A percentile compares a stretch with the other conserved stretches of the same genome.
Conservation (phyloP, 2,888 invertebrate species). For the Polyploca ridens region DNA sequence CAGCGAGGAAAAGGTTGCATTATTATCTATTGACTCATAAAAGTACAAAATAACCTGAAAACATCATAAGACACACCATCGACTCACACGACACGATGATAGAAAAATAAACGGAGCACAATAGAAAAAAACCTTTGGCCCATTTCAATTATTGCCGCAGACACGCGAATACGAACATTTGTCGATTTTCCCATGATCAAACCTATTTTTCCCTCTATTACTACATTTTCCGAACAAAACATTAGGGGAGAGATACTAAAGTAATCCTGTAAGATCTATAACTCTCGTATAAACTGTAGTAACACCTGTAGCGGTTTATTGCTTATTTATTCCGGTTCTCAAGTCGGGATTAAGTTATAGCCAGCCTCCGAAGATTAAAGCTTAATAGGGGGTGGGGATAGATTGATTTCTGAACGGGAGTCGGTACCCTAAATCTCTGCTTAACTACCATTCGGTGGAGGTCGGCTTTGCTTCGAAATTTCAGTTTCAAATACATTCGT, state of each 20-base stretch:
- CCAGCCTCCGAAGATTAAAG: slow-evolving; percentile 81
- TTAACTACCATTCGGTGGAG: slow-evolving; percentile 38
- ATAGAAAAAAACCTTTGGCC: slow-evolving; percentile 50
- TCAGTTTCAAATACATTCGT: too few species aligned
- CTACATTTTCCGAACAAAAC: slow-evolving; percentile 27
- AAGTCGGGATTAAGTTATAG: slow-evolving; percentile 82
- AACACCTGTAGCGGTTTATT: slow-evolving; percentile 81
- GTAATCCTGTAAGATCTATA: slow-evolving; percentile 59
- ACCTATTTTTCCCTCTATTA: slow-evolving; percentile 14
- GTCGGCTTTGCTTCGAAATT: slow-evolving; percentile 40
- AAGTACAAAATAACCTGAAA: slow-evolving; percentile 27
- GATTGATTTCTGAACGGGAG: slow-evolving; percentile 80
- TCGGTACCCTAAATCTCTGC: slow-evolving; percentile 55
- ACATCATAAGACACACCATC: slow-evolving; percentile 54
- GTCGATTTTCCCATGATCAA: slow-evolving; percentile 70
- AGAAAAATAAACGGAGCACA: slow-evolving; percentile 62
- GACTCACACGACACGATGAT: slow-evolving; percentile 57
- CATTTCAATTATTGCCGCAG: slow-evolving; percentile 72
- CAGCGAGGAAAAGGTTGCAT: background rate
- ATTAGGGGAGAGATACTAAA: slow-evolving; percentile 14
- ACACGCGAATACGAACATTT: slow-evolving; percentile 72
- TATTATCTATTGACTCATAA: background rate
- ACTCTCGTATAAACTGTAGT: slow-evolving; percentile 64
- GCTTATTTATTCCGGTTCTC: slow-evolving; percentile 81
- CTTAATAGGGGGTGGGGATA: slow-evolving; percentile 76